phyloP scores from a whole-genome alignment of 2,113 vertebrate genomes.

The Poecilia latipinna region DNA sequence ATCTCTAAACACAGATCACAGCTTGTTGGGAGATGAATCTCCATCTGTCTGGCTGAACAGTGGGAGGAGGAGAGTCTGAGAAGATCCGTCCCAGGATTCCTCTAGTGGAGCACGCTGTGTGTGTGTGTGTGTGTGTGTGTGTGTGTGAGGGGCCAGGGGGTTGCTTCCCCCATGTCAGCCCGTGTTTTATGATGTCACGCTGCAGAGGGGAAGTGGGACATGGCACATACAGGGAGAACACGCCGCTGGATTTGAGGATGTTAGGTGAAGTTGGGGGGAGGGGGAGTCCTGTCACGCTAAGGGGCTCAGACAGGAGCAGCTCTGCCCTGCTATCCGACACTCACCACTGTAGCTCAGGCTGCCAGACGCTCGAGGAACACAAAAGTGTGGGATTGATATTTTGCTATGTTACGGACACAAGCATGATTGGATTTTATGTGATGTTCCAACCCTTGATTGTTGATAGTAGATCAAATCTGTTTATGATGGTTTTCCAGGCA shows the following conservation, averaged over 20 bases:
- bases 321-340: conserved; percentile 49
- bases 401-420: not conserved
- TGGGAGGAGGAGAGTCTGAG: conserved; percentile 59
- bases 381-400: not conserved
- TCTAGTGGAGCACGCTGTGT: conserved; percentile 9
- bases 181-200: conserved; percentile 58
- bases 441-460: not conserved
- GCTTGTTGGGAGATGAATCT: conserved; percentile 72
- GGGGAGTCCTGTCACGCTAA: conserved; percentile 44
- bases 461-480: not conserved
- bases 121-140: not conserved
- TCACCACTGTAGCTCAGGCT: conserved; percentile 39
- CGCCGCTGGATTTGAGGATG: conserved; percentile 37
- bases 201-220: conserved; percentile 53
- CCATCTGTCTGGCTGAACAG: conserved; percentile 73
- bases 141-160: conserved; percentile 27
- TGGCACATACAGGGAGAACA: conserved; percentile 56
- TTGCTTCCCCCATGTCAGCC: conserved; percentile 50
- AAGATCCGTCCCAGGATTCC: conserved; percentile 47
- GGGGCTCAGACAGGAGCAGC: conserved; percentile 54
- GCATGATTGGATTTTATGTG: not conserved
- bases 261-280: conserved; percentile 9
- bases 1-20: conserved; percentile 75
- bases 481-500: not conserved
- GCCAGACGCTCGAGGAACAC: conserved; percentile 29